These are phyloP conservation scores for Lasioglossum baleicum DNA, from an alignment of 1,140 invertebrate genomes.

Conservation along the genomic window DNA sequence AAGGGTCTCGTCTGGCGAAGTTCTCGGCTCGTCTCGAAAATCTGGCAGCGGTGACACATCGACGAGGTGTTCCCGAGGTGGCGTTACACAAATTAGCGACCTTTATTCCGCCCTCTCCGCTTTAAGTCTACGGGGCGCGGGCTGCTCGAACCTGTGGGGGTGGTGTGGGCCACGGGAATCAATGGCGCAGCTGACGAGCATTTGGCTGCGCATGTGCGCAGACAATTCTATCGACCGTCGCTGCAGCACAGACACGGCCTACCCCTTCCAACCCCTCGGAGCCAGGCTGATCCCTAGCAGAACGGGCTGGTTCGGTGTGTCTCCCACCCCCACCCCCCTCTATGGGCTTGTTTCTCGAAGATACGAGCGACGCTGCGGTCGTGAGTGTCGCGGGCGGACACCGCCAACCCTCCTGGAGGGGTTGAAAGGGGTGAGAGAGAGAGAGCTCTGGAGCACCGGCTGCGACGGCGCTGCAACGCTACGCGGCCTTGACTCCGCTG, in stretches of 20 bases:
- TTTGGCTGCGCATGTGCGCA: conserved; percentile 74
- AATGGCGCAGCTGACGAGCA: conserved; percentile 78
- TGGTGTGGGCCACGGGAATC: conserved; percentile 60
- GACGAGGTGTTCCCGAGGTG: conserved; percentile 31
- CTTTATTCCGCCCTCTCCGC: conserved; percentile 68
- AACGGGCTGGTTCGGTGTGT: conserved; percentile 5
- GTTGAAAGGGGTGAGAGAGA: not conserved
- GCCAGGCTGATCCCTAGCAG: conserved; percentile 60
- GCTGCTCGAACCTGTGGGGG: conserved; percentile 13
- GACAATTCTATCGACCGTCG: conserved; percentile 78
- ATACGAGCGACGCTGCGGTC: conserved; percentile 23
- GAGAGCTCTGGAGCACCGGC: conserved; percentile 23
- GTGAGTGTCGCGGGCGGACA: too few relatives aligned
- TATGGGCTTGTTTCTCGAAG: conserved; percentile 48
- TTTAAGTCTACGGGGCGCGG: conserved; percentile 70
- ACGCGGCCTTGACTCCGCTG: conserved; percentile 75
- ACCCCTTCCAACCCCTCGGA: conserved; percentile 69
- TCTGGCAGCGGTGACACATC: conserved; percentile 27
- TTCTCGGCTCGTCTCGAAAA: conserved; percentile 27
- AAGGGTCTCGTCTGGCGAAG: conserved; percentile 12
- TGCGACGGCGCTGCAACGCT: conserved; percentile 61
- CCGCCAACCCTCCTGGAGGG: not conserved
- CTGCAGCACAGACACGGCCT: conserved; percentile 76
- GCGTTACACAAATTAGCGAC: conserved; percentile 68
- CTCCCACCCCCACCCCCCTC: too few relatives aligned